Conservation (phyloP, 64 coral and sea anemone genomes). For the Stichodactyla helianthus region DNA sequence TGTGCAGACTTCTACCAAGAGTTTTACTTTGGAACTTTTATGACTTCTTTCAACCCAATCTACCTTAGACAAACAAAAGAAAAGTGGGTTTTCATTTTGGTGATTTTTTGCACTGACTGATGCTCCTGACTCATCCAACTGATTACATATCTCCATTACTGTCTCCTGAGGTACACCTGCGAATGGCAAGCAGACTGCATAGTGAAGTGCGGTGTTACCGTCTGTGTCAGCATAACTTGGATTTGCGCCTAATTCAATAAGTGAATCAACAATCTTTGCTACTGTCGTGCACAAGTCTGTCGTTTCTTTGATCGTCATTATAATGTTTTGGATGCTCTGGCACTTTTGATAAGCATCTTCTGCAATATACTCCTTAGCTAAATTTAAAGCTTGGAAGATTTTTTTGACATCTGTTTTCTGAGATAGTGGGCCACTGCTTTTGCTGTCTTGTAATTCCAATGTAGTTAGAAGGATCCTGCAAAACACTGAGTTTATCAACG, state of each 20-base stretch:
- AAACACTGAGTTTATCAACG: no score
- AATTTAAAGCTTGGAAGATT: no score
- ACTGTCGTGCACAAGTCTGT: no score
- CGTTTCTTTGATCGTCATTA: no score
- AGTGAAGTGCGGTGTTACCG: not conserved
- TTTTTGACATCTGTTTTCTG: no score
- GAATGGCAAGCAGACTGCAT: not conserved
- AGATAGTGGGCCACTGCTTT: no score
- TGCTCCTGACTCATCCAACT: not conserved
- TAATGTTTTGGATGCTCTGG: no score
- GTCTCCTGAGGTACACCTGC: not conserved
- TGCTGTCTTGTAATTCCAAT: no score
- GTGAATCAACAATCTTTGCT: no score
- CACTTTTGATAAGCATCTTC: no score
- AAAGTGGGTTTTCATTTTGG: not conserved
- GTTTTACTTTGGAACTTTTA: not conserved
- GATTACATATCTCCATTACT: not conserved
- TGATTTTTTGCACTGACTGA: not conserved
- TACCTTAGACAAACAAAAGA: not conserved
- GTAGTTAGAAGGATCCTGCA: no score
- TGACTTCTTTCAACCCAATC: not conserved
- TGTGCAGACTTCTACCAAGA: not conserved
- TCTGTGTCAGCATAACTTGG: not conserved
- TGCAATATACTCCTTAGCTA: no score
- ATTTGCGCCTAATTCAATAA: not conserved